A percentile compares a stretch with the other conserved stretches of the same genome.
phyloP scores from a whole-genome alignment of 2,797 vertebrate species.

The Peromyscus attwateri region DNA sequence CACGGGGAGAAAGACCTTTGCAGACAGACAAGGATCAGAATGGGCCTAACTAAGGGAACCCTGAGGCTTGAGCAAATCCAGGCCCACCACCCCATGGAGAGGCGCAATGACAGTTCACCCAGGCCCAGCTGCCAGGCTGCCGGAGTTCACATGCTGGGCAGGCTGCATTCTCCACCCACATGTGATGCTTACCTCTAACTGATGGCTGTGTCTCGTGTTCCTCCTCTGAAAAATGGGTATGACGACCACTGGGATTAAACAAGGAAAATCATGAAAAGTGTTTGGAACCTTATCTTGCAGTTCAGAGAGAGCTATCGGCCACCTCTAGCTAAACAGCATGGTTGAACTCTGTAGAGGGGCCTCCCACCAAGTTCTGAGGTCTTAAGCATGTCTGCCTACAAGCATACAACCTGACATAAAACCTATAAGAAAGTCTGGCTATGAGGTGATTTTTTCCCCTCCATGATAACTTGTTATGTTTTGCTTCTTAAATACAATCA shows the following conservation, averaged over 20 bases:
- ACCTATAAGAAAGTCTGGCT: neutral
- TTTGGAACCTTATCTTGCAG: neutral
- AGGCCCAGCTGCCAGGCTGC: neutral
- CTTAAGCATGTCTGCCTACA: neutral
- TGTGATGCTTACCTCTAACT: neutral
- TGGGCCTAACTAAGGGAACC: neutral
- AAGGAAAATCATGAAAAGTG: neutral
- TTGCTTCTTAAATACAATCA: slow-evolving; percentile 22
- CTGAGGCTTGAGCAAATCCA: neutral
- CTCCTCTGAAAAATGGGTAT: slow-evolving; percentile 21
- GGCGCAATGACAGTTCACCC: neutral
- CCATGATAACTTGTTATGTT: neutral
- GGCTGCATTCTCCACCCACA: neutral
- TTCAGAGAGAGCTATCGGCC: neutral
- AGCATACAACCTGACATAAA: slow-evolving; percentile 2
- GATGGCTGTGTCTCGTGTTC: slow-evolving; percentile 6
- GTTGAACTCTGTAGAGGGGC: neutral
- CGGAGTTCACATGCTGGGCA: slow-evolving; percentile 15
- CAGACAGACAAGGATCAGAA: neutral
- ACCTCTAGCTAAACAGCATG: neutral
- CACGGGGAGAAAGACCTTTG: neutral
- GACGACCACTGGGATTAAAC: neutral
- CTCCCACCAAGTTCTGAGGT: neutral
- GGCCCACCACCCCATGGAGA: neutral
- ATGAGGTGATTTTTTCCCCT: neutral